Conservation (phyloP, 2,888 invertebrate genomes). For the Matsumyia berberina region DNA sequence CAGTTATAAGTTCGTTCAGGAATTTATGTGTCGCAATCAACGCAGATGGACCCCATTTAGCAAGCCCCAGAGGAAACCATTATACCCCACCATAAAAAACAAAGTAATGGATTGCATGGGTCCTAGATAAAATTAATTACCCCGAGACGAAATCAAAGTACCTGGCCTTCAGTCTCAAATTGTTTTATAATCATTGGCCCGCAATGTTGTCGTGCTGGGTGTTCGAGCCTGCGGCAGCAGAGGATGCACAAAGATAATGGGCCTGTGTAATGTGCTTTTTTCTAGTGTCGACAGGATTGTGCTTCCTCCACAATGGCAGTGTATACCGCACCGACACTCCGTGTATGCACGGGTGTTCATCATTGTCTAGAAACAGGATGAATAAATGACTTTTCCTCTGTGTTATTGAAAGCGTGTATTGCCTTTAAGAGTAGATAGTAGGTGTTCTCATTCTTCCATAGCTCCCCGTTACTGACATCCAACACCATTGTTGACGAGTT, state of each 20-base stretch:
- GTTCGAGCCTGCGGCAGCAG: neutral
- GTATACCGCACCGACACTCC: neutral
- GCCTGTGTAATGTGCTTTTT: neutral
- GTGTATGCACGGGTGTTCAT: conserved; percentile 5
- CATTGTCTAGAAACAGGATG: conserved; percentile 34
- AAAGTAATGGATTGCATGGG: conserved; percentile 28
- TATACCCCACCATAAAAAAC: conserved; percentile 16
- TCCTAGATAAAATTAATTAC: conserved; percentile 48
- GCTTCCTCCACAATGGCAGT: conserved; percentile 1
- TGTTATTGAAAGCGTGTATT: conserved; percentile 54
- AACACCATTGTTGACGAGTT: conserved; percentile 34
- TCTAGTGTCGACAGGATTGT: conserved; percentile 16
- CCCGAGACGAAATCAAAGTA: conserved; percentile 14
- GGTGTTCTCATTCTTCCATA: conserved; percentile 28
- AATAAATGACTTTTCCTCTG: conserved; percentile 43
- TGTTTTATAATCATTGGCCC: conserved; percentile 37
- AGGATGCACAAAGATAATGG: conserved; percentile 5
- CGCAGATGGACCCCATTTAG: conserved; percentile 21
- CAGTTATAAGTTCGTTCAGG: conserved; percentile 12
- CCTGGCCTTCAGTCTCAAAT: conserved; percentile 33
- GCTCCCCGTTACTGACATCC: conserved; percentile 8
- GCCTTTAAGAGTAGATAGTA: conserved; percentile 41
- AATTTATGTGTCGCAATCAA: conserved; percentile 27
- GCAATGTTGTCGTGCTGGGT: neutral
- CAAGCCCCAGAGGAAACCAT: neutral